Percentiles rank a stretch among this genome's conserved stretches.
Conservation (phyloP, 2,888 invertebrate species). For the Ceraclea dissimilis region DNA sequence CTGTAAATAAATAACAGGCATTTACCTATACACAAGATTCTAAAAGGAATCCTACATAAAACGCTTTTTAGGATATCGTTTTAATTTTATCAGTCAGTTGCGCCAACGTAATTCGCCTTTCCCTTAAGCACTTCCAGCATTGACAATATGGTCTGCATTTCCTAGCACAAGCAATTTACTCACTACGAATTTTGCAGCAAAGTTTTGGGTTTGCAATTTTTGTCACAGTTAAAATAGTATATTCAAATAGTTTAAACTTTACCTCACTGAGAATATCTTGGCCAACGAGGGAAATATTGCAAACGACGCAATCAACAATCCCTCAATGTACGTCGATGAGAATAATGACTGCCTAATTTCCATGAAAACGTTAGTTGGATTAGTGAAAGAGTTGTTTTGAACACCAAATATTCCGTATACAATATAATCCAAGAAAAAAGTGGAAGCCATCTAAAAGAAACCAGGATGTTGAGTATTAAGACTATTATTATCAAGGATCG, state of each 20-base stretch:
- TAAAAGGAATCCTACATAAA: too few relatives aligned
- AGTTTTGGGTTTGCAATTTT: too few relatives aligned
- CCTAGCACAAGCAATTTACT: too few relatives aligned
- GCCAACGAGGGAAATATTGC: background rate
- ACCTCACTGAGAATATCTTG: background rate
- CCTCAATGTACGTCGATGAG: background rate
- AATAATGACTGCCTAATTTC: background rate
- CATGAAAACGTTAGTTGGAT: background rate
- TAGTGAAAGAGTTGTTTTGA: background rate
- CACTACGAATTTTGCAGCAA: too few relatives aligned
- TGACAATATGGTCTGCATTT: too few relatives aligned
- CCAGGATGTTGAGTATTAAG: background rate
- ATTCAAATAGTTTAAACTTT: too few relatives aligned
- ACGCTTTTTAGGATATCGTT: too few relatives aligned
- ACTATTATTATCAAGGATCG: background rate
- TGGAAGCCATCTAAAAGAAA: background rate
- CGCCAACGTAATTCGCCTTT: too few relatives aligned
- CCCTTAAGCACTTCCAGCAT: too few relatives aligned
- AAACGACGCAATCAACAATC: background rate
- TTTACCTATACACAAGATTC: too few relatives aligned
- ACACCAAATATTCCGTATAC: constrained; percentile 4
- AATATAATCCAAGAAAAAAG: constrained; percentile 3
- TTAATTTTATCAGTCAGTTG: too few relatives aligned
- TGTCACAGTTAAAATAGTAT: too few relatives aligned
- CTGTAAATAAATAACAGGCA: background rate